phyloP scores from a whole-genome alignment of 2,797 vertebrate genomes.

The Parauchenoglanis punctatus region DNA sequence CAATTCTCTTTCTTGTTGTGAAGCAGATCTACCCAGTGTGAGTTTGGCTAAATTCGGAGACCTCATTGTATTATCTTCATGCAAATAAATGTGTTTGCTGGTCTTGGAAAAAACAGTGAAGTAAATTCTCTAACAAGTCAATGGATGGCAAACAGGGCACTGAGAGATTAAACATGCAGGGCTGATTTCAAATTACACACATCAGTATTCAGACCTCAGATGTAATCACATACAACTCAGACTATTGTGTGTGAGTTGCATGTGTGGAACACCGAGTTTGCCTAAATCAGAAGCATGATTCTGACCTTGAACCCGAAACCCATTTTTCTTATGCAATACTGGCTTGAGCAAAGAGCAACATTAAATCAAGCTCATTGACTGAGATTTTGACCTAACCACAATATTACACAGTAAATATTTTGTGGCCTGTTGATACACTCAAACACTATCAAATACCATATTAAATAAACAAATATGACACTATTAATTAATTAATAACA shows the following conservation, averaged over 20 bases:
- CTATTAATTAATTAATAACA: not conserved
- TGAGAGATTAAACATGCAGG: not conserved
- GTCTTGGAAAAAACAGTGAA: not conserved
- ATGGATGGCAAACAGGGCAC: not conserved
- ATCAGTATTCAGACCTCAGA: not conserved
- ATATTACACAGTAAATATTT: no score
- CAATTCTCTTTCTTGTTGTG: conserved; percentile 2
- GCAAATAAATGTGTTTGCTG: not conserved
- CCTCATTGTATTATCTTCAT: not conserved
- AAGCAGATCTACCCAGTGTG: not conserved
- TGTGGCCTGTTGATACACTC: not conserved
- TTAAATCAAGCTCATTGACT: not conserved
- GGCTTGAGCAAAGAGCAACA: not conserved
- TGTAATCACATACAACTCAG: not conserved
- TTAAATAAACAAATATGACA: not conserved
- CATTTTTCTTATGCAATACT: not conserved
- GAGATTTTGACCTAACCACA: not conserved
- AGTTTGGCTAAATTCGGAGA: not conserved
- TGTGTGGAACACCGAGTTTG: not conserved
- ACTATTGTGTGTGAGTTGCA: not conserved
- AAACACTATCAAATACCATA: not conserved
- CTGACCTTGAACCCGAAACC: not conserved
- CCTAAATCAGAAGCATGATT: not conserved
- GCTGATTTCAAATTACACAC: not conserved
- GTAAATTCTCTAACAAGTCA: not conserved